Conservation (phyloP, 2,113 vertebrate species). For the Sylvilagus bachmani region DNA sequence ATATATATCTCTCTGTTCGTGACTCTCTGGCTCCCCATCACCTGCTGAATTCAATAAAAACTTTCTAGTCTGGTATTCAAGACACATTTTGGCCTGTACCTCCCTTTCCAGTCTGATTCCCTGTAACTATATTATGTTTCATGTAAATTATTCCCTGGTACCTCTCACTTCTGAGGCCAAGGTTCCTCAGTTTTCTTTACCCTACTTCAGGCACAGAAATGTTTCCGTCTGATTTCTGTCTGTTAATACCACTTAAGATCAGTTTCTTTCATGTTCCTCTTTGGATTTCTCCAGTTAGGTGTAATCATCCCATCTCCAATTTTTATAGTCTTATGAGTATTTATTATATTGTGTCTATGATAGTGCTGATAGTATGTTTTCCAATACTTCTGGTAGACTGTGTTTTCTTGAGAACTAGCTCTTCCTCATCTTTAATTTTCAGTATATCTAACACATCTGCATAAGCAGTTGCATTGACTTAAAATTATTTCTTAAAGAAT, state of each 20-base stretch:
- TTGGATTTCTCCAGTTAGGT: constrained; percentile 30
- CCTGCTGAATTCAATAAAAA: constrained; percentile 27
- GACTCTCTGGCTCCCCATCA: neutral
- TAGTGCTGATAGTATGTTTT: constrained; percentile 11
- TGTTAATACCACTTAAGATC: neutral
- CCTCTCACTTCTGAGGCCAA: neutral
- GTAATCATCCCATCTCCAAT: neutral
- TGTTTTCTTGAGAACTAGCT: constrained; percentile 18
- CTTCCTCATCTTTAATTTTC: constrained; percentile 35
- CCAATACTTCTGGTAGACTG: neutral
- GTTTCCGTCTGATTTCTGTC: neutral
- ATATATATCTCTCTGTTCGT: neutral
- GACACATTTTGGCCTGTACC: neutral
- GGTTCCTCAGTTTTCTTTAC: neutral
- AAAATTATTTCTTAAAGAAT: neutral
- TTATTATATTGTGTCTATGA: constrained; percentile 30
- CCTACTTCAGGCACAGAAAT: neutral
- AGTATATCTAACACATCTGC: neutral
- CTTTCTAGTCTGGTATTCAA: neutral
- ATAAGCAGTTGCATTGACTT: constrained; percentile 26
- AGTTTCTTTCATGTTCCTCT: neutral
- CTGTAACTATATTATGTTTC: neutral
- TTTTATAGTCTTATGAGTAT: neutral
- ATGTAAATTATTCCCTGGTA: neutral
- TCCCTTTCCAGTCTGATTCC: neutral